Percentiles rank a stretch among this genome's conserved stretches.
These are phyloP conservation scores for Candidula unifasciata DNA, from an alignment of 2,888 invertebrate species.

Conservation along the genomic window DNA sequence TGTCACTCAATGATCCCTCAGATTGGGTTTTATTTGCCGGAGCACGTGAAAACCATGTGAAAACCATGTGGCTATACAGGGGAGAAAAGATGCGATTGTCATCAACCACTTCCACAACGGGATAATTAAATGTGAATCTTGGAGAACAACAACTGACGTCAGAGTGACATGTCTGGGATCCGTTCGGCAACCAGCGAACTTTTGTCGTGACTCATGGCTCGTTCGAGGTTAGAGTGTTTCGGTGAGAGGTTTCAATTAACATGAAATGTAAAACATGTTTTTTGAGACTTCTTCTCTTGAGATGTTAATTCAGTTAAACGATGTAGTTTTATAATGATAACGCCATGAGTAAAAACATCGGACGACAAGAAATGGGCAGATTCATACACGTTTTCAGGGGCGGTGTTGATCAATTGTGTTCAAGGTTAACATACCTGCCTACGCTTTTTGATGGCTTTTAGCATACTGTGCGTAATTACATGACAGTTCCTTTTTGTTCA, in stretches of 20 bases:
- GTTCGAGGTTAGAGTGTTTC: neutral
- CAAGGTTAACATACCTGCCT: neutral
- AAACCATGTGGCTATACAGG: too few species aligned
- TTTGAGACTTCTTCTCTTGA: neutral
- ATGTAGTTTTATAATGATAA: neutral
- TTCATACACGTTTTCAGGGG: neutral
- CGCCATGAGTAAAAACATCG: neutral
- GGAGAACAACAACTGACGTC: neutral
- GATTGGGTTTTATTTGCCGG: too few species aligned
- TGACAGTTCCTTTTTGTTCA: too few species aligned
- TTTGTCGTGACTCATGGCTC: constrained; percentile 8
- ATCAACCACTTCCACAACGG: neutral
- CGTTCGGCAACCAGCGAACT: neutral
- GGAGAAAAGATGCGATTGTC: neutral
- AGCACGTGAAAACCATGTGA: too few species aligned
- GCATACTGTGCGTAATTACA: neutral
- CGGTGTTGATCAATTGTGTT: neutral
- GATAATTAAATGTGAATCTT: constrained; percentile 15
- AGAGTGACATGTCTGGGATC: constrained; percentile 1
- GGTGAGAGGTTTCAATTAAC: neutral
- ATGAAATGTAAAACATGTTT: neutral
- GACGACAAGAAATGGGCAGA: neutral
- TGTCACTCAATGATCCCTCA: too few species aligned
- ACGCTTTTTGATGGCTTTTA: neutral
- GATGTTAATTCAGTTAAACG: neutral